Percentiles rank a stretch among this genome's conserved stretches.
Conservation (phyloP, 1,140 invertebrate genomes). For the Zaprionus gabonicus region DNA sequence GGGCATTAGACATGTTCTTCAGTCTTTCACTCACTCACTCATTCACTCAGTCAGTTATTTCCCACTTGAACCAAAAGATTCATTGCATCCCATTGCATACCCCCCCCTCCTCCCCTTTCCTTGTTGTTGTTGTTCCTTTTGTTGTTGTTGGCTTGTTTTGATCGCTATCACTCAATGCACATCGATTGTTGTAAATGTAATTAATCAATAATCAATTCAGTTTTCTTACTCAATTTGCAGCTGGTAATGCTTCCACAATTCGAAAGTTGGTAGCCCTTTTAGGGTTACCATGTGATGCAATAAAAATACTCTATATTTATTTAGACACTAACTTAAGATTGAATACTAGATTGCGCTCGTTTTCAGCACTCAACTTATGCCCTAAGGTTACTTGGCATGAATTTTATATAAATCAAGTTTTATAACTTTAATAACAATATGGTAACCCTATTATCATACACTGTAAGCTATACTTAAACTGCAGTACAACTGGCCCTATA, state of each 20-base stretch:
- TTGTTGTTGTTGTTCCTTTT: slow-evolving; percentile 12
- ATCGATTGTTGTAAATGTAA: slow-evolving; percentile 82
- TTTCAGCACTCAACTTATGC: neutral
- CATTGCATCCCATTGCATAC: slow-evolving; percentile 58
- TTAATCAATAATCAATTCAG: slow-evolving; percentile 69
- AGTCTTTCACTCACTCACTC: slow-evolving; percentile 56
- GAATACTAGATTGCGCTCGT: too few species aligned
- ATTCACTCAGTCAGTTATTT: slow-evolving; percentile 45
- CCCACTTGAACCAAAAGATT: slow-evolving; percentile 63
- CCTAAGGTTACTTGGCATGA: too few species aligned
- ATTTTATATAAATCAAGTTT: too few species aligned
- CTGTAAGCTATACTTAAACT: too few species aligned
- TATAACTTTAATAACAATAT: too few species aligned
- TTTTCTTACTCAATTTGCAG: neutral
- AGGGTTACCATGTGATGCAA: too few species aligned
- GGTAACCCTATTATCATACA: too few species aligned
- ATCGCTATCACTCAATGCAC: slow-evolving; percentile 80
- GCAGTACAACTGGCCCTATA: too few species aligned
- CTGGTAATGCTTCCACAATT: neutral
- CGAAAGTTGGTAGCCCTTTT: neutral
- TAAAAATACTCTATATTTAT: too few species aligned
- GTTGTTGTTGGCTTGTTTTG: slow-evolving; percentile 57
- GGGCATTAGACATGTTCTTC: slow-evolving; percentile 71
- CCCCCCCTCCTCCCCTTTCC: neutral
- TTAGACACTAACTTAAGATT: too few species aligned